phyloP scores from a whole-genome alignment of 2,888 invertebrate genomes.

The Hemistola chrysoprasaria region DNA sequence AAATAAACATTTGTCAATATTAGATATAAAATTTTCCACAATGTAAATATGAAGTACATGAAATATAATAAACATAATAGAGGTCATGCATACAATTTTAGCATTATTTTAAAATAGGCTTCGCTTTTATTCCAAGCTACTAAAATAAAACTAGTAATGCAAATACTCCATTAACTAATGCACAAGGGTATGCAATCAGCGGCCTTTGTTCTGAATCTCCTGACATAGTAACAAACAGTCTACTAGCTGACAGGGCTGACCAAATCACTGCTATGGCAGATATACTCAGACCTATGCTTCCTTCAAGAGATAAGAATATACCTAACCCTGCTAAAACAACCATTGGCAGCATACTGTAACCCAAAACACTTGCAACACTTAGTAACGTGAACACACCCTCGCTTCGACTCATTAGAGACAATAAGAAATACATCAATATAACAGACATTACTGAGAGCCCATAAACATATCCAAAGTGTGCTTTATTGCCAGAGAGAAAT shows the following conservation, averaged over 20 bases:
- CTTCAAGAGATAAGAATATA: conserved; percentile 89
- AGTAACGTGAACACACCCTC: conserved; percentile 88
- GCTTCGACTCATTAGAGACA: conserved; percentile 89
- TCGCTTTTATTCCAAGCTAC: no score
- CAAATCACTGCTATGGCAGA: conserved; percentile 89
- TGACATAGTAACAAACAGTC: conserved; percentile 95
- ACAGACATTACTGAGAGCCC: conserved; percentile 95
- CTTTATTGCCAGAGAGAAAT: conserved; percentile 88
- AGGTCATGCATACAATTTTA: no score
- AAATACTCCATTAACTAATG: conserved; percentile 95
- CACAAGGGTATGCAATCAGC: conserved; percentile 95
- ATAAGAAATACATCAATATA: conserved; percentile 92
- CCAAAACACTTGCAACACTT: conserved; percentile 93
- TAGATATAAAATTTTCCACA: no score
- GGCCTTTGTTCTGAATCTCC: conserved; percentile 93
- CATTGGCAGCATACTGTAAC: conserved; percentile 96
- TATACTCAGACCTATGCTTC: conserved; percentile 84
- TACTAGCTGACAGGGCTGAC: conserved; percentile 96
- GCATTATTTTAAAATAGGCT: no score
- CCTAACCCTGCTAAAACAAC: conserved; percentile 92
- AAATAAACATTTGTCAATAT: no score
- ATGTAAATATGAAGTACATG: no score
- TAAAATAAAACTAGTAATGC: conserved; percentile 95
- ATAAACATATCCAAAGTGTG: conserved; percentile 96
- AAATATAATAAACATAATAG: conserved; percentile 1